Conservation (phyloP, 2,888 invertebrate genomes). For the Drosophila fungiperda region DNA sequence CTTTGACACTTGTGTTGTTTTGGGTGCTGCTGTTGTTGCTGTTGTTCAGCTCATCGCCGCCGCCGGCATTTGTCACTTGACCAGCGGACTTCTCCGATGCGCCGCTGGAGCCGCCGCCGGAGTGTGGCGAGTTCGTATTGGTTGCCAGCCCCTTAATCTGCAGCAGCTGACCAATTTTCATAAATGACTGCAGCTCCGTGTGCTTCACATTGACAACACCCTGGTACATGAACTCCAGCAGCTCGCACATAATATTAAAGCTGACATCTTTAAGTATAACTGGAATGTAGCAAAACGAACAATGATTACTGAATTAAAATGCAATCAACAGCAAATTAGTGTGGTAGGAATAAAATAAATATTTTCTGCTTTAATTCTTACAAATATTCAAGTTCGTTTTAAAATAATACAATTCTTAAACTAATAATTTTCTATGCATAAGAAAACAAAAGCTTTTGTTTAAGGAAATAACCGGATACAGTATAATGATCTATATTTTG, state of each 20-base stretch:
- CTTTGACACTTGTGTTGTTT: slow-evolving; percentile 39
- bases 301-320: not conserved
- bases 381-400: not conserved
- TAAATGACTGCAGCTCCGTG: slow-evolving; percentile 85
- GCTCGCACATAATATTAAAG: slow-evolving; percentile 86
- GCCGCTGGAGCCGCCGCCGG: slow-evolving; percentile 45
- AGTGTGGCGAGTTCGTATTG: slow-evolving; percentile 73
- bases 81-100: slow-evolving; percentile 80
- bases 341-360: not conserved
- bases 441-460: not conserved
- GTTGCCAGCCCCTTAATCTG: slow-evolving; percentile 86
- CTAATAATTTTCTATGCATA: not conserved
- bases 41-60: slow-evolving; percentile 54
- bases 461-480: not conserved
- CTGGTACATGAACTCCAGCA: slow-evolving; percentile 88
- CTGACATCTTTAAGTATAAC: slow-evolving; percentile 87
- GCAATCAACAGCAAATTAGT: not conserved
- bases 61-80: slow-evolving; percentile 53
- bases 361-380: not conserved
- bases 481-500: not conserved
- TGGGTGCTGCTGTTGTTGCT: slow-evolving; percentile 43
- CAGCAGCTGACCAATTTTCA: slow-evolving; percentile 85
- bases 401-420: not conserved
- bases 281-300: slow-evolving; percentile 31
- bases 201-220: slow-evolving; percentile 87